A percentile compares a stretch with the other conserved stretches of the same genome.
Conservation (phyloP, 2,888 invertebrate species). For the Unio delphinus region DNA sequence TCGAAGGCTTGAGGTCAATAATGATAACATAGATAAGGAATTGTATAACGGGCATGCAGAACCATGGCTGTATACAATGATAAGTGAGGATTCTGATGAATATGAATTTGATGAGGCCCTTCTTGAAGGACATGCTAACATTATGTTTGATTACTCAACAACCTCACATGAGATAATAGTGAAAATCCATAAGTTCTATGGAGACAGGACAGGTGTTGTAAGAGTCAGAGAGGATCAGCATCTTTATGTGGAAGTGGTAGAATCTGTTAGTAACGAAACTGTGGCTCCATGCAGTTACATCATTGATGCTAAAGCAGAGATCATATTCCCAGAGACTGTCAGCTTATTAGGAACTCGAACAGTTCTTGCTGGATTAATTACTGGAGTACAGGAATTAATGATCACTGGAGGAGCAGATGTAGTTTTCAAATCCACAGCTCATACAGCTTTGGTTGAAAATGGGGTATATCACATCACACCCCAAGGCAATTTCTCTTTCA, state of each 20-base stretch:
- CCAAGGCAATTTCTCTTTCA: constrained; percentile 53
- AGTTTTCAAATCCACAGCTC: constrained; percentile 46
- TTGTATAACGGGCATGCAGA: constrained; percentile 46
- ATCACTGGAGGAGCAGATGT: constrained; percentile 47
- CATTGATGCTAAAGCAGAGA: constrained; percentile 46
- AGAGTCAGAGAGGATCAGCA: constrained; percentile 44
- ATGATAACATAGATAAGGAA: constrained; percentile 47
- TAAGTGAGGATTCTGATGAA: constrained; percentile 38
- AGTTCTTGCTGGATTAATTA: constrained; percentile 48
- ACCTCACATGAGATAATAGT: constrained; percentile 29
- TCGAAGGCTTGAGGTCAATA: constrained; percentile 47
- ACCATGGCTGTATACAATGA: constrained; percentile 55
- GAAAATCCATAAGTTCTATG: constrained; percentile 44
- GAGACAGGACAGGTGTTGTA: constrained; percentile 54
- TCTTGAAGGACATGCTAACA: constrained; percentile 49
- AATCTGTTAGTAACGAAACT: constrained; percentile 51
- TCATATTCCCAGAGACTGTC: constrained; percentile 44
- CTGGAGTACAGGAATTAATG: constrained; percentile 44
- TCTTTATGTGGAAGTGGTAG: constrained; percentile 52
- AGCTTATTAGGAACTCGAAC: constrained; percentile 52
- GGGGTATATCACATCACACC: constrained; percentile 48
- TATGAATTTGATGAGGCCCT: constrained; percentile 57
- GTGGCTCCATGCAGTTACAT: constrained; percentile 56
- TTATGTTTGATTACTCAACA: constrained; percentile 46
- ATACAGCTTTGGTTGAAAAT: constrained; percentile 53